Conservation (phyloP, 2,113 vertebrate genomes). For the Dendrocopos noguchii region DNA sequence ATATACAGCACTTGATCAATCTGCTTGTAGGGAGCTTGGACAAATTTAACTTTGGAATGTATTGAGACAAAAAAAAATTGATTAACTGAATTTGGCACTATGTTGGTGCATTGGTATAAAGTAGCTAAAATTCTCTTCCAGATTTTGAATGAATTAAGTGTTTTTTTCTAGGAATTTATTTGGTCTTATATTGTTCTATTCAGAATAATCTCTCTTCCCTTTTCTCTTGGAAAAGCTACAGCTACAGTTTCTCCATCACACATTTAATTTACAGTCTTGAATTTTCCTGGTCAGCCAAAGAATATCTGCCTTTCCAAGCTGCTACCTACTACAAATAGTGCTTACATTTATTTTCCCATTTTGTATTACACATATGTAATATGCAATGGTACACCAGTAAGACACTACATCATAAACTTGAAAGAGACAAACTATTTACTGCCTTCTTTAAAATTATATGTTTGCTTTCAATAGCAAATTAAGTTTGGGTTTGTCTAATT, state of each 20-base stretch:
- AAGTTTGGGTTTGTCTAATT: conserved; percentile 1
- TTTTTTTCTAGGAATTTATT: neutral
- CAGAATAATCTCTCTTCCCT: neutral
- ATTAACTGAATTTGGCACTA: neutral
- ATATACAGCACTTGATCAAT: conserved; percentile 6
- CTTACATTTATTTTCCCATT: neutral
- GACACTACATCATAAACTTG: neutral
- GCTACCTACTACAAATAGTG: neutral
- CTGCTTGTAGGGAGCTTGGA: neutral
- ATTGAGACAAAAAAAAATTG: neutral
- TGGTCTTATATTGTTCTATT: conserved; percentile 5
- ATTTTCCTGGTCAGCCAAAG: neutral
- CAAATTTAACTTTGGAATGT: neutral
- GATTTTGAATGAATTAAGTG: neutral
- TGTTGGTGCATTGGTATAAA: neutral
- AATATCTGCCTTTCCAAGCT: neutral
- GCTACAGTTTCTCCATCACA: neutral
- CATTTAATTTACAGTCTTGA: neutral
- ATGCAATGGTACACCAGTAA: neutral
- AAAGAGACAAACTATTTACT: conserved; percentile 5
- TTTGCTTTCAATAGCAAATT: neutral
- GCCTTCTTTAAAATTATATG: neutral
- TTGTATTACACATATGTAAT: neutral
- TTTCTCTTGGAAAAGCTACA: neutral
- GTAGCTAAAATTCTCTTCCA: neutral